Percentiles rank a stretch among this genome's conserved stretches.
Evolutionary conservation across 1,140 invertebrate species (phyloP).

Genomic region (Halotydeus destructor): DNA sequence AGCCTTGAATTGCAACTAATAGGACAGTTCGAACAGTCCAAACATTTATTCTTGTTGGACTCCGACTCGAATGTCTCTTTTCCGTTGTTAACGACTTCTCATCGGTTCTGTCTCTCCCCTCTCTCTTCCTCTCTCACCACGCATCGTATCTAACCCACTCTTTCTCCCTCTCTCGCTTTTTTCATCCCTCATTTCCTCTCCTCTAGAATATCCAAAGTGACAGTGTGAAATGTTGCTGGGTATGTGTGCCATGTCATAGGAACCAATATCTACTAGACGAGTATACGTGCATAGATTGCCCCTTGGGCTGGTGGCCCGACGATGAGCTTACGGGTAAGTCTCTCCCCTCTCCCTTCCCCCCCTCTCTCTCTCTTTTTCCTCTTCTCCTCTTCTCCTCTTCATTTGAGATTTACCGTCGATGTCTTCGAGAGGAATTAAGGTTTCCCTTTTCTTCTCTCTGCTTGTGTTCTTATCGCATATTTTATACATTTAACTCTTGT

Average conservation of each 20-base stretch:
- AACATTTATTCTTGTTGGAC: too few relatives aligned
- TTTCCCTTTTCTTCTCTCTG: too few relatives aligned
- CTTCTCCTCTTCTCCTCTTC: background rate
- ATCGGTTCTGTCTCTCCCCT: too few relatives aligned
- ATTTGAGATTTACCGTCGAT: too few relatives aligned
- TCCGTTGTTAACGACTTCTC: too few relatives aligned
- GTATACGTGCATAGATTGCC: slow-evolving; percentile 35
- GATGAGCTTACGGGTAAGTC: slow-evolving; percentile 35
- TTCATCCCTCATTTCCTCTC: background rate
- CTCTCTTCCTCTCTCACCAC: background rate
- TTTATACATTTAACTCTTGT: too few relatives aligned
- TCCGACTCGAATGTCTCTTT: too few relatives aligned
- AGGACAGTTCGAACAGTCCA: too few relatives aligned
- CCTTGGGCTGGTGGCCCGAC: slow-evolving; percentile 39
- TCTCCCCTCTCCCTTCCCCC: background rate
- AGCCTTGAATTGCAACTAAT: too few relatives aligned
- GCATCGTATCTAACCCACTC: background rate
- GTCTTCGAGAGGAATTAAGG: too few relatives aligned
- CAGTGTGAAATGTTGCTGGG: slow-evolving; percentile 46
- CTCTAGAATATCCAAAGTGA: slow-evolving; percentile 37
- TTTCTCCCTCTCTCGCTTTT: background rate
- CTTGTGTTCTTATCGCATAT: too few relatives aligned
- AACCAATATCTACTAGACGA: slow-evolving; percentile 37
- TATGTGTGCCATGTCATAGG: slow-evolving; percentile 39
- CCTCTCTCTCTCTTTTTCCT: slow-evolving; percentile 3